Evolutionary conservation across 2,797 vertebrate genomes (phyloP).

Genomic region (Coccyzus lansbergi): DNA sequence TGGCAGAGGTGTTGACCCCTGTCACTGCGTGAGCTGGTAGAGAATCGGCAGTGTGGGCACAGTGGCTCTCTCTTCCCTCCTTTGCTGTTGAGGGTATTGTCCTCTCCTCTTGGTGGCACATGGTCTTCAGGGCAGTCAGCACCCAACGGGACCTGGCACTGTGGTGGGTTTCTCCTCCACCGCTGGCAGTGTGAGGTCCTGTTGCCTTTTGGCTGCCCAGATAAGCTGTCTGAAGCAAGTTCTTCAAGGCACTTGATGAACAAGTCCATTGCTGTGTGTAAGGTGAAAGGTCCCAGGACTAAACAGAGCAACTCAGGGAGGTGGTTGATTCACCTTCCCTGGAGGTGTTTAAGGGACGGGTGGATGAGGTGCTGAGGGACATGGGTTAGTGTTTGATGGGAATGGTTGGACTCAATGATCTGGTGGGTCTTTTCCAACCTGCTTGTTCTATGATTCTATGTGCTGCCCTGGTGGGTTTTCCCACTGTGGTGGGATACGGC

Average conservation of each 20-base stretch:
- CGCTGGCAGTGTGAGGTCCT: neutral
- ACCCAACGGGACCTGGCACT: neutral
- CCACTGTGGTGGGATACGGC: neutral
- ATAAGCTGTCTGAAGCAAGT: neutral
- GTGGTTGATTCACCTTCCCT: no score
- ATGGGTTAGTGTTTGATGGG: no score
- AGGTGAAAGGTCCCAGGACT: neutral
- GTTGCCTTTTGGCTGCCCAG: rapidly evolving
- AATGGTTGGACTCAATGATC: no score
- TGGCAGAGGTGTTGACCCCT: neutral
- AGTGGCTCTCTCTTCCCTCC: neutral
- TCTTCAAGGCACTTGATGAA: neutral
- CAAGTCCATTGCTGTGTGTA: neutral
- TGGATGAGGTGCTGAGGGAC: no score
- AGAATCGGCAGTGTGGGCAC: rapidly evolving
- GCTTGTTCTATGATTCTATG: no score
- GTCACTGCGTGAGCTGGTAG: rapidly evolving
- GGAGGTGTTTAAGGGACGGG: no score
- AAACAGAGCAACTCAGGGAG: no score
- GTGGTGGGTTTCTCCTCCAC: neutral
- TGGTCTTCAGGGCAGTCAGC: neutral
- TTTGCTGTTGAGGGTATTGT: neutral
- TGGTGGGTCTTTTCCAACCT: no score
- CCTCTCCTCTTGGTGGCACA: neutral
- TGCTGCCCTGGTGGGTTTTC: neutral